Evolutionary conservation across 2,797 vertebrate species (phyloP).

Genomic region (Centroberyx gerrardi): DNA sequence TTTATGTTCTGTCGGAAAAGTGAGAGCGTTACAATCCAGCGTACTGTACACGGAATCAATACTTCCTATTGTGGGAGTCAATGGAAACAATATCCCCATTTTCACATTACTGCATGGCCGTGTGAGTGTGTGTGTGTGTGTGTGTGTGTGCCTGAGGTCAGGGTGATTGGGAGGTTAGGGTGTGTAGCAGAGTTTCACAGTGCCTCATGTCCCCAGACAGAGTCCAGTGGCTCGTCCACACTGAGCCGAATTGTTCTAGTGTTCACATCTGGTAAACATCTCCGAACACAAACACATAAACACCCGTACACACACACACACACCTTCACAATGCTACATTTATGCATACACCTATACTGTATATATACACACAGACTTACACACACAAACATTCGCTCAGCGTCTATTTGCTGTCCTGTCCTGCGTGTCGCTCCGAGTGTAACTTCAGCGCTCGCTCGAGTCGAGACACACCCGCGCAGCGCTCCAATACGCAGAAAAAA

Average conservation of each 20-base stretch:
- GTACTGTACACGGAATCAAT: conserved; percentile 66
- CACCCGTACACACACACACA: conserved; percentile 18
- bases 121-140: conserved; percentile 12
- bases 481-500: conserved; percentile 17
- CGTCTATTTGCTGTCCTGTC: conserved; percentile 46
- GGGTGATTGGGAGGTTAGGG: conserved; percentile 56
- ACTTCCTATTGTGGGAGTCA: conserved; percentile 70
- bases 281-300: conserved; percentile 56
- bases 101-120: conserved; percentile 32
- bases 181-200: conserved; percentile 39
- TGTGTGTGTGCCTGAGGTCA: conserved; percentile 24
- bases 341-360: conserved; percentile 13
- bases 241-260: conserved; percentile 77
- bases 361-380: neutral
- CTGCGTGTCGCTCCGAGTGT: conserved; percentile 41
- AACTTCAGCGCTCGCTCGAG: conserved; percentile 47
- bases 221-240: conserved; percentile 75
- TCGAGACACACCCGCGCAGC: conserved; percentile 30
- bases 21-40: conserved; percentile 45
- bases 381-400: conserved; percentile 36
- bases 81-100: conserved; percentile 64
- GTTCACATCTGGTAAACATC: conserved; percentile 81
- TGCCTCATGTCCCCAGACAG: conserved; percentile 65
- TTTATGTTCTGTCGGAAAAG: conserved; percentile 60
- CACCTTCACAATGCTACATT: conserved; percentile 29